A percentile compares a stretch with the other conserved stretches of the same genome.
Evolutionary conservation across 1,140 invertebrate species (phyloP).

Genomic region (Atta colombica): DNA sequence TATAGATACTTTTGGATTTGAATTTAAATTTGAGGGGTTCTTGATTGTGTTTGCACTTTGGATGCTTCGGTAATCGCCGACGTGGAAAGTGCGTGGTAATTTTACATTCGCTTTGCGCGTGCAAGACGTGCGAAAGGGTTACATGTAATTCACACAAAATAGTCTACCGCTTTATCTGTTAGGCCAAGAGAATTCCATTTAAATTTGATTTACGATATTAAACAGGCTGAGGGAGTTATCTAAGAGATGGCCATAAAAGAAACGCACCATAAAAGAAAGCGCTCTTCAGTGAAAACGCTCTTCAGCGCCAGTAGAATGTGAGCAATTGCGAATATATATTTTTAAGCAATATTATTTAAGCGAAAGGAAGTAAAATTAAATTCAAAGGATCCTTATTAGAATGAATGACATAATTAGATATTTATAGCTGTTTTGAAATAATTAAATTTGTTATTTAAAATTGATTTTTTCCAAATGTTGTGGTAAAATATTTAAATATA

Average conservation of each 20-base stretch:
- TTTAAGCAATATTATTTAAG: slow-evolving; percentile 4
- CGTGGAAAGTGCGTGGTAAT: neutral
- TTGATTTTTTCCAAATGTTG: neutral
- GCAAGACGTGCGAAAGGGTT: neutral
- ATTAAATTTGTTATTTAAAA: neutral
- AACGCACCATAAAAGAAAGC: neutral
- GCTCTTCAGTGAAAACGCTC: neutral
- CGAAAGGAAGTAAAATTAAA: neutral
- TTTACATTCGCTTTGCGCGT: neutral
- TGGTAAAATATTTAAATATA: neutral
- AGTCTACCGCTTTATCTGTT: neutral
- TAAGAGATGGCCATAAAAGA: slow-evolving; percentile 2
- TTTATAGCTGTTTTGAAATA: neutral
- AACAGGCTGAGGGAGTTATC: neutral
- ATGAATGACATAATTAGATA: neutral
- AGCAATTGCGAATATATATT: neutral
- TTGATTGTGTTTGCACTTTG: slow-evolving; percentile 29
- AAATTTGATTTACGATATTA: slow-evolving; percentile 1
- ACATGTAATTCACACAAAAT: neutral
- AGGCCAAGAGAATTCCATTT: neutral
- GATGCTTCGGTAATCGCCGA: neutral
- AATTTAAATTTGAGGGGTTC: neutral
- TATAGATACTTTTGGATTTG: neutral
- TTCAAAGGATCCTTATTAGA: neutral
- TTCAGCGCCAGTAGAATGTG: neutral